These are phyloP conservation scores for Bos indicus DNA, from an alignment of 2,113 vertebrate species.

Conservation along the genomic window DNA sequence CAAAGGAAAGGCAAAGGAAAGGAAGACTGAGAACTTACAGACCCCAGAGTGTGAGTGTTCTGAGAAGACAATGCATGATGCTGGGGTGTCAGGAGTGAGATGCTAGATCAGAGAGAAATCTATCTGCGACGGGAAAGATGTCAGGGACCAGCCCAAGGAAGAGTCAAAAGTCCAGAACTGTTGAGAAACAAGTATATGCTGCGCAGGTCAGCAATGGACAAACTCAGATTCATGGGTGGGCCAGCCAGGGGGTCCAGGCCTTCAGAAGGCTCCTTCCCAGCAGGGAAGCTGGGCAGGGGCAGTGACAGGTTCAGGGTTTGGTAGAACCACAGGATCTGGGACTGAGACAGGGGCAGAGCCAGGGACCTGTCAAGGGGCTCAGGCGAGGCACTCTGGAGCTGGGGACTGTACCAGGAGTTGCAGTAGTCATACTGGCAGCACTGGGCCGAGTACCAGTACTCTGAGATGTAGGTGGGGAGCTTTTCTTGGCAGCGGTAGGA, in stretches of 20 bases:
- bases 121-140: background rate
- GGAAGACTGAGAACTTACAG: background rate
- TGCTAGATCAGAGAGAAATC: background rate
- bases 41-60: background rate
- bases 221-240: background rate
- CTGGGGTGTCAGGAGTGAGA: background rate
- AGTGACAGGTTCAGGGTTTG: constrained; percentile 37
- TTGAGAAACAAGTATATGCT: constrained; percentile 26
- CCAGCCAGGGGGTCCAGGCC: background rate
- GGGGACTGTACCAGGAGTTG: constrained; percentile 47
- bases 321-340: constrained; percentile 12
- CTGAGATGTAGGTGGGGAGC: background rate
- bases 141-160: constrained; percentile 21
- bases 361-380: background rate
- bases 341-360: background rate
- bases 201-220: constrained; percentile 12
- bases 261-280: background rate
- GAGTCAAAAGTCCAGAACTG: constrained; percentile 35
- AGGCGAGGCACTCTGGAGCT: background rate
- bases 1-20: background rate
- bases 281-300: background rate
- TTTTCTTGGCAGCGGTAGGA: constrained; percentile 49
- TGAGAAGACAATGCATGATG: background rate
- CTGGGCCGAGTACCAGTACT: constrained; percentile 22
- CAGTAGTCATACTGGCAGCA: constrained; percentile 55